Base-by-base conservation (phyloP, 2,888 invertebrate genomes). In the Nephrotoma flavescens region DNA sequence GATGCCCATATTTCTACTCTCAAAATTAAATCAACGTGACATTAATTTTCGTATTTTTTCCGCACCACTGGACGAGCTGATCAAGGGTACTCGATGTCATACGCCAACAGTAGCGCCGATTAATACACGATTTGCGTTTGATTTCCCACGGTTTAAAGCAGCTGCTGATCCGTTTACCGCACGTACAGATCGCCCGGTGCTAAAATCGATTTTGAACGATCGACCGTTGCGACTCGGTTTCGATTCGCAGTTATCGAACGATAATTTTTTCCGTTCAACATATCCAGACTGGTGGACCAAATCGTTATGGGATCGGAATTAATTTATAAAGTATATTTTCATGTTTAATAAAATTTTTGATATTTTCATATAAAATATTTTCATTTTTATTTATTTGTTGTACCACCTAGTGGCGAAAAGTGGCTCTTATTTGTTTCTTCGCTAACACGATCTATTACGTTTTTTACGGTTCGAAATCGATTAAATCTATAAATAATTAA, bases 41-140 rank as follows among this genome's bases (percentile, higher is more conserved):
- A 93, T 95, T 9, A 97, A 97, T 90, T 96, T 96, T 92, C 94
- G 96, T 89, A 94, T 96, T 88, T 95, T 94, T 89, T 94, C 94
- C 3, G 95, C 95, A 0, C 94, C 95, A 0, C 91, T 96, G 12
- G 93, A 93, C 42, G 92, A 92, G 0, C 92, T 96, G 7, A 91
- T 96, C 2, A 92, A 94, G 87, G 95, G 94, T n/a, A 96, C 96
- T 0, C 94, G 95, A 0, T 96, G 96, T 89, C 95, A 96, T 88
- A 89, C 92, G 4, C n/a, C 31, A 52, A 11, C 47, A 52, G 31
- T 52, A 6, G 52, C 11, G 44, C 44, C 44, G 6, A 15, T 52
- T 15, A 5, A 52, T 15, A 15, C 52, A 52, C 6, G 31, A 9
- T 71, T 71, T 31, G 31, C 7, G 6, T 11, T 4, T 9, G 44